phyloP scores from a whole-genome alignment of 2,797 vertebrate species.

The Mycteria americana region DNA sequence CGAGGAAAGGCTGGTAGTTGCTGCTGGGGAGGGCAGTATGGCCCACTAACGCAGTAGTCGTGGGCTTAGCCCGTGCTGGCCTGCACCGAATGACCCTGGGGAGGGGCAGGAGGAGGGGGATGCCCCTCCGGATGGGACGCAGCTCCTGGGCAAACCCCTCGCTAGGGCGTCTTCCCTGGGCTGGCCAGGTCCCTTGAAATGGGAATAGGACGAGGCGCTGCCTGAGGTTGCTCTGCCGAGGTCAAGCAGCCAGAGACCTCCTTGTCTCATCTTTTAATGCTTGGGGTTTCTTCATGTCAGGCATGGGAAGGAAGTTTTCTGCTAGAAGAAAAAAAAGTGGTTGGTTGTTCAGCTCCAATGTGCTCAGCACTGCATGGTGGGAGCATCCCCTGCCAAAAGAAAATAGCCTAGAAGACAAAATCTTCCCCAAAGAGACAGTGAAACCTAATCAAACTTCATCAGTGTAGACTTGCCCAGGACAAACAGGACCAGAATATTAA shows the following conservation, averaged over 20 bases:
- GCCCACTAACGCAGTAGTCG: neutral
- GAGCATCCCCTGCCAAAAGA: neutral
- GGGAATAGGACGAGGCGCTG: rapidly evolving
- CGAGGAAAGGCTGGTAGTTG: neutral
- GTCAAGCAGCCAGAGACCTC: neutral
- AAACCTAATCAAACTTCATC: slow-evolving; percentile 26
- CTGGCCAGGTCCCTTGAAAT: neutral
- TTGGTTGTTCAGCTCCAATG: neutral
- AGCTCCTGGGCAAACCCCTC: neutral
- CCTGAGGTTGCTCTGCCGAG: neutral
- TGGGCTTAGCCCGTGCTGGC: neutral
- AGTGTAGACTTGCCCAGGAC: neutral
- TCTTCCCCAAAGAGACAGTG: slow-evolving; percentile 1
- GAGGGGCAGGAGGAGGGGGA: neutral
- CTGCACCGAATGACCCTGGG: neutral
- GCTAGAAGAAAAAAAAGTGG: neutral
- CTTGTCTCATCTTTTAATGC: neutral
- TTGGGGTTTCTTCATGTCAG: neutral
- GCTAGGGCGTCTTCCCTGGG: neutral
- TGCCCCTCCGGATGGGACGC: neutral
- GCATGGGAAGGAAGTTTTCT: neutral
- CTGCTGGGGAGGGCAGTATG: neutral
- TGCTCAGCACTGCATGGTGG: neutral
- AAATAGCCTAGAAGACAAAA: neutral
- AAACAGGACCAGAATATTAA: slow-evolving; percentile 24